Evolutionary conservation across 1,140 invertebrate genomes (phyloP).

Genomic region (Papilio machaon): DNA sequence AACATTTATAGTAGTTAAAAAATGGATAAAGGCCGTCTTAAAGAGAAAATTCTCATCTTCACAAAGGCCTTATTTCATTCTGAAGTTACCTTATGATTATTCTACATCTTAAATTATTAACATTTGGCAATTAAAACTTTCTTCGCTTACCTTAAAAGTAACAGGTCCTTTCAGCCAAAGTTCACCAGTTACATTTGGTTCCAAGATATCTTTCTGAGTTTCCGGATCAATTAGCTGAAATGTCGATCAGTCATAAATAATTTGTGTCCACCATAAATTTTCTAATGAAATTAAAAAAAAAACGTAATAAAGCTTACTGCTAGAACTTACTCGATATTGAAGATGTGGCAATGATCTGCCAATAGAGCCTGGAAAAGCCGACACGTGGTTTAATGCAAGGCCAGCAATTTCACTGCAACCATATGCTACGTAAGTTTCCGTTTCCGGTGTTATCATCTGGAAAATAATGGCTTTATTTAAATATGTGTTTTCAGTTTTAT

Average conservation of each 20-base stretch:
- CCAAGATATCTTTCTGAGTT: conserved; percentile 50
- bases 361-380: conserved; percentile 1
- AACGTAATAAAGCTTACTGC: neutral
- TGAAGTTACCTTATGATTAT: no score
- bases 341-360: conserved; percentile 13
- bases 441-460: neutral
- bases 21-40: no score
- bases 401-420: neutral
- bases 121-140: no score
- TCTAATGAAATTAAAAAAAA: neutral
- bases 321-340: conserved; percentile 38
- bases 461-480: neutral
- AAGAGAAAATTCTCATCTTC: no score
- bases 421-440: conserved; percentile 14
- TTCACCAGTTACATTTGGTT: conserved; percentile 54
- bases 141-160: conserved; percentile 49
- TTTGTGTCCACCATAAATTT: neutral
- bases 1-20: no score
- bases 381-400: neutral
- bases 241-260: neutral
- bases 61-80: no score
- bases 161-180: conserved; percentile 54
- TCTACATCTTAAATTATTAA: neutral
- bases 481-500: no score
- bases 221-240: conserved; percentile 51